Percentiles rank a stretch among this genome's conserved stretches.
phyloP scores from a whole-genome alignment of 1,140 invertebrate genomes.

The Aethina tumida region DNA sequence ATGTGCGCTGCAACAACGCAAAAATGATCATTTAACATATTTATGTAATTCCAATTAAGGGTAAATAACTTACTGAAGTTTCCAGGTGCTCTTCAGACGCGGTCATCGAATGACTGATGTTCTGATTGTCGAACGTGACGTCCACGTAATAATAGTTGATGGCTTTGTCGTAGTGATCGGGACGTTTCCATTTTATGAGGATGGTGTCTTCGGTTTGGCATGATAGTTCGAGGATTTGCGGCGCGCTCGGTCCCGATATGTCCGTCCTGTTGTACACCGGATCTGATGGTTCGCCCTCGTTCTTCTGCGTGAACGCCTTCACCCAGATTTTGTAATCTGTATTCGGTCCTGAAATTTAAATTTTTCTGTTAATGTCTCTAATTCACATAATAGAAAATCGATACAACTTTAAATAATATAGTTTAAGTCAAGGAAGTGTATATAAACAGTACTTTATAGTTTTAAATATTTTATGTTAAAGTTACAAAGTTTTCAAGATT shows the following conservation, averaged over 20 bases:
- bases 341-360: constrained; percentile 54
- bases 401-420: too few relatives aligned
- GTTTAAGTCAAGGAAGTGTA: too few relatives aligned
- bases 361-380: too few relatives aligned
- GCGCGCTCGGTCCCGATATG: constrained; percentile 68
- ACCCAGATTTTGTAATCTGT: constrained; percentile 81
- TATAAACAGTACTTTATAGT: too few relatives aligned
- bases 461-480: too few relatives aligned
- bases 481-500: too few relatives aligned
- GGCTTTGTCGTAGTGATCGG: constrained; percentile 59
- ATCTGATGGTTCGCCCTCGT: constrained; percentile 65
- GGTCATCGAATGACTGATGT: constrained; percentile 52
- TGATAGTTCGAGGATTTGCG: constrained; percentile 69
- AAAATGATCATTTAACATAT: neutral
- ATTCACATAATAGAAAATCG: too few relatives aligned
- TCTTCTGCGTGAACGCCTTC: constrained; percentile 61
- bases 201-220: constrained; percentile 68
- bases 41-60: too few relatives aligned
- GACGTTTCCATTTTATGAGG: constrained; percentile 71
- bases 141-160: constrained; percentile 74
- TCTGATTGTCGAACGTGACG: constrained; percentile 49
- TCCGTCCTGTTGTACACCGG: constrained; percentile 66
- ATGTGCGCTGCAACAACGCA: constrained; percentile 5
- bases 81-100: constrained; percentile 48
- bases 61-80: constrained; percentile 47